A percentile compares a stretch with the other conserved stretches of the same genome.
phyloP scores from a whole-genome alignment of 2,888 invertebrate species.

The Drosophila flavopinicola region DNA sequence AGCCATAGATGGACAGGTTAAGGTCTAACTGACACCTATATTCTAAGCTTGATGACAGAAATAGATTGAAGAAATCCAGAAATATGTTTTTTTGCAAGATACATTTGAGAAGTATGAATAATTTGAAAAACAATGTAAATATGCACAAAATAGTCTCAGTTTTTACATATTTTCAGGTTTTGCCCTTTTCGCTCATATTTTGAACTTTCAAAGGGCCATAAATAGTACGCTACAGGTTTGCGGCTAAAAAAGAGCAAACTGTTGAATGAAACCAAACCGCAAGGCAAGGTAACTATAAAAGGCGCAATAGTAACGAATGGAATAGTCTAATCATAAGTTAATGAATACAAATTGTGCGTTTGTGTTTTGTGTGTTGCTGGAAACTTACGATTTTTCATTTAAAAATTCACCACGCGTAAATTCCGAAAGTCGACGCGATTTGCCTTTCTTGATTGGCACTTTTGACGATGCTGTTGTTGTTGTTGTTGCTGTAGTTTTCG shows the following conservation, averaged over 20 bases:
- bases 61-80: too few relatives aligned
- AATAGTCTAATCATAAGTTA: conserved; percentile 48
- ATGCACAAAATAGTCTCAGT: not conserved
- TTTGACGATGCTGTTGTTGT: conserved; percentile 31
- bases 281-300: conserved; percentile 17
- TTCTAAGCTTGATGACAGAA: too few relatives aligned
- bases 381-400: conserved; percentile 85
- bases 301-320: conserved; percentile 7
- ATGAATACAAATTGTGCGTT: conserved; percentile 41
- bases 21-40: too few relatives aligned
- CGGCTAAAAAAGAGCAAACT: conserved; percentile 3
- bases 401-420: conserved; percentile 85
- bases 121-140: not conserved
- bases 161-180: not conserved
- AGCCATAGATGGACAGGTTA: too few relatives aligned
- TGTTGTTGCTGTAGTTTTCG: conserved; percentile 23
- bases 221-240: not conserved
- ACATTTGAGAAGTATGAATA: too few relatives aligned
- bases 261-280: conserved; percentile 27
- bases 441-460: conserved; percentile 80
- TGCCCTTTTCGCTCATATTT: not conserved
- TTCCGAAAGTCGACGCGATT: conserved; percentile 85
- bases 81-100: not conserved
- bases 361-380: conserved; percentile 10
- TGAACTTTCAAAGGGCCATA: conserved; percentile 1